Evolutionary conservation across 2,888 invertebrate species (phyloP), one percentile per base, ranked within the genome.

Genomic region (Diarsia mendica): DNA sequence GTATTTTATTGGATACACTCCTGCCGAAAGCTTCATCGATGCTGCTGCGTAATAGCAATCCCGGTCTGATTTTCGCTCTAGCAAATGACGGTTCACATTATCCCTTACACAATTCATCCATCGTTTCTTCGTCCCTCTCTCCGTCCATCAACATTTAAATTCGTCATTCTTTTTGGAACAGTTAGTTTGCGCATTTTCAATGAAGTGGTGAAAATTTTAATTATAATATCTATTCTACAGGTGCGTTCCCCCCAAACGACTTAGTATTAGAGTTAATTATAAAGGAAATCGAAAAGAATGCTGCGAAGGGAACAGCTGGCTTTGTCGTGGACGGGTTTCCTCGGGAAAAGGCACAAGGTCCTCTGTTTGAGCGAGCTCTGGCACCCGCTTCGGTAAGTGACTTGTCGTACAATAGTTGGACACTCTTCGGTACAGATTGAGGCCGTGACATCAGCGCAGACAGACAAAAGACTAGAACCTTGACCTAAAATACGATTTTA

Each of bases 251-350:
- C 4, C 98, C 99, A 0, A 97, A 99, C 97, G 98, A 98, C 80
- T 97, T 98, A 23, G 99, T 99, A 0, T 94, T 99, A 84, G 97
- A 98, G 53, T 96, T 99, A 75, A 96, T 99, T 72, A 98, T 98
- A 89, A 98, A 98, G 88, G 98, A 98, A n/a, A 99, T 99, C 94
- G 90, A 97, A 58, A 92, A 93, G 11, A 97, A 97, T 61, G 97
- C 97, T 28, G 94, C 96, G 0, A 23, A 44, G 9, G 94, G 93
- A 13, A 97, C 89, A 13, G 98, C 98, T 85, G 99, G 99, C 10
- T 99, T 98, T 95, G 97, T 99, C 44, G 98, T 99, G 89, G 99
- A 99, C 91, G 99, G 99, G 46, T 99, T 99, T 95, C 99, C 99
- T 0, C 97, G 99, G 44, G 99, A 99, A 92, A 98, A 98, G 90